phyloP scores from a whole-genome alignment of 2,797 vertebrate species.

The Silurus aristotelis region DNA sequence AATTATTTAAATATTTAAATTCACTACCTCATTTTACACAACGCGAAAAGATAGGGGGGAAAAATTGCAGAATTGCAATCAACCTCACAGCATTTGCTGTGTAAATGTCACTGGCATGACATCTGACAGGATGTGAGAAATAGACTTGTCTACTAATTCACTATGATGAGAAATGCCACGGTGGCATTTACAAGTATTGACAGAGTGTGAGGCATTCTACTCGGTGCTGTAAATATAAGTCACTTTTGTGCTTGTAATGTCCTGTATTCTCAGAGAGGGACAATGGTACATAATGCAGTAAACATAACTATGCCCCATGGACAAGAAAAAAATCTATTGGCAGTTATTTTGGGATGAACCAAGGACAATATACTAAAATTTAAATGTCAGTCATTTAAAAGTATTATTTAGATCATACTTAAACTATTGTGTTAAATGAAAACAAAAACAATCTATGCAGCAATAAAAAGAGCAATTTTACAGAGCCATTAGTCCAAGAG shows the following conservation, averaged over 20 bases:
- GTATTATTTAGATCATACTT: neutral
- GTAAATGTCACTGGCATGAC: constrained; percentile 1
- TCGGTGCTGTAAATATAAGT: neutral
- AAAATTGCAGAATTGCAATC: neutral
- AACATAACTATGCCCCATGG: neutral
- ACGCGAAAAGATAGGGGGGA: neutral
- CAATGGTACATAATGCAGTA: neutral
- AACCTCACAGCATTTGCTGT: neutral
- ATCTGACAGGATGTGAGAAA: neutral
- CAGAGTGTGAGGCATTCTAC: neutral
- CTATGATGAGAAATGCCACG: neutral
- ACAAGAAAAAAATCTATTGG: neutral
- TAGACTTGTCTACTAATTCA: neutral
- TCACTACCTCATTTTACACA: neutral
- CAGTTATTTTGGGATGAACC: neutral
- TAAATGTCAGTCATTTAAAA: neutral
- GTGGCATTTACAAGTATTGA: neutral
- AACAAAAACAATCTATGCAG: neutral
- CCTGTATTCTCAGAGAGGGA: neutral
- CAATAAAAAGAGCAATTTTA: neutral
- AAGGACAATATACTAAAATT: neutral
- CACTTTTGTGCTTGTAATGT: neutral
- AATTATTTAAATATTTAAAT: neutral
- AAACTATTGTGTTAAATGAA: neutral
- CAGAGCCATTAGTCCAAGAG: neutral